A percentile compares a stretch with the other conserved stretches of the same genome.
Evolutionary conservation across 2,888 invertebrate genomes (phyloP).

Genomic region (Protophormia terraenovae): DNA sequence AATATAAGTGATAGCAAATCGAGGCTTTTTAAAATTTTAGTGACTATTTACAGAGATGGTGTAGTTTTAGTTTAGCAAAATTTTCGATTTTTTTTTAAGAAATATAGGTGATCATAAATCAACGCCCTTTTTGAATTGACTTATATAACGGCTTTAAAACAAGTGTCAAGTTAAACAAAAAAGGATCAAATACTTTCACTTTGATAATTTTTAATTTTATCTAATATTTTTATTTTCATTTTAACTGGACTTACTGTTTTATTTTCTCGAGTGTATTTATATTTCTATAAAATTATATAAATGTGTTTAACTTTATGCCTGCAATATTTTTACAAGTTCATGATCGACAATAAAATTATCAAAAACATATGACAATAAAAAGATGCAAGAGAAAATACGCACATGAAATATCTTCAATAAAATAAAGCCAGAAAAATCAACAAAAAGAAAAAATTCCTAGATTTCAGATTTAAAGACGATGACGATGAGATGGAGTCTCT

Average conservation of each 20-base stretch:
- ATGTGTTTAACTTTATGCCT: constrained; percentile 27
- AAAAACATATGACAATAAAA: constrained; percentile 58
- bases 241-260: neutral
- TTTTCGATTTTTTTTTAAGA: no score
- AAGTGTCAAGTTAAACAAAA: no score
- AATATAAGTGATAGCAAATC: no score
- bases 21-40: no score
- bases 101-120: no score
- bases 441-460: neutral
- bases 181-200: no score
- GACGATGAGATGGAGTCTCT: neutral
- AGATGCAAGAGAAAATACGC: constrained; percentile 7
- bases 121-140: no score
- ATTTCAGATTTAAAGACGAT: constrained; percentile 8
- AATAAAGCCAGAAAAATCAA: neutral
- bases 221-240: no score
- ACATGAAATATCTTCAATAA: constrained; percentile 14
- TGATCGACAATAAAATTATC: constrained; percentile 66
- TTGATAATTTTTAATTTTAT: no score
- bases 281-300: neutral
- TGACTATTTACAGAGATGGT: no score
- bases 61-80: no score
- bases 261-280: constrained; percentile 7
- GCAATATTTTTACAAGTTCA: constrained; percentile 64
- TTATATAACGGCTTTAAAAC: no score